These are phyloP conservation scores for Zootermopsis nevadensis DNA, from an alignment of 2,888 invertebrate genomes.

Conservation along the genomic window DNA sequence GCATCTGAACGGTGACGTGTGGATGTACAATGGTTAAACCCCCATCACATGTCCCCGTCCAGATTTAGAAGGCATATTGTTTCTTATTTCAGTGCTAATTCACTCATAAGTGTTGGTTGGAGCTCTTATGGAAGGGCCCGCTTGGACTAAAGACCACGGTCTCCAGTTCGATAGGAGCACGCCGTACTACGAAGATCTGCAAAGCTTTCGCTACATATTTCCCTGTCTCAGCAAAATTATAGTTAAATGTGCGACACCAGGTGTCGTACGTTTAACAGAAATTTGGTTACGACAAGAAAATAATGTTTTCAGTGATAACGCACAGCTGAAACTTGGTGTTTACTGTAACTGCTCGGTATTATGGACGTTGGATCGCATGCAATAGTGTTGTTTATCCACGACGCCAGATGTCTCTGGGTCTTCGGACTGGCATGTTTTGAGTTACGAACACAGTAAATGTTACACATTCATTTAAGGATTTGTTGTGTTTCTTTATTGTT, in stretches of 20 bases:
- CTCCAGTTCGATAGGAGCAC: not conserved
- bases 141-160: constrained; percentile 8
- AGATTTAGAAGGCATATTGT: constrained; percentile 15
- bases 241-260: not conserved
- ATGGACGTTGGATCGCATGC: not conserved
- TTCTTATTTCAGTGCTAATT: constrained; percentile 34
- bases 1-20: not conserved
- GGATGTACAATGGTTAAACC: not conserved
- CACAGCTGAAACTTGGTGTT: constrained; percentile 18
- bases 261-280: constrained; percentile 15
- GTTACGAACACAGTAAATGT: not conserved
- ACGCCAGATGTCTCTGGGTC: constrained; percentile 1
- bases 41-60: not conserved
- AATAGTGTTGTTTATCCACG: not conserved
- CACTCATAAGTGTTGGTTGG: constrained; percentile 32
- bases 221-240: constrained; percentile 28
- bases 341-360: not conserved
- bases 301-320: not conserved
- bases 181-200: not conserved
- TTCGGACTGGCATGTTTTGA: not conserved
- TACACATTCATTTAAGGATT: not conserved
- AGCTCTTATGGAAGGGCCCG: constrained; percentile 21
- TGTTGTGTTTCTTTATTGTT: not conserved
- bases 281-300: constrained; percentile 31
- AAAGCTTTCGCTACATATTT: constrained; percentile 18